Conservation (phyloP, 2,113 vertebrate species). For the Hucho hucho region DNA sequence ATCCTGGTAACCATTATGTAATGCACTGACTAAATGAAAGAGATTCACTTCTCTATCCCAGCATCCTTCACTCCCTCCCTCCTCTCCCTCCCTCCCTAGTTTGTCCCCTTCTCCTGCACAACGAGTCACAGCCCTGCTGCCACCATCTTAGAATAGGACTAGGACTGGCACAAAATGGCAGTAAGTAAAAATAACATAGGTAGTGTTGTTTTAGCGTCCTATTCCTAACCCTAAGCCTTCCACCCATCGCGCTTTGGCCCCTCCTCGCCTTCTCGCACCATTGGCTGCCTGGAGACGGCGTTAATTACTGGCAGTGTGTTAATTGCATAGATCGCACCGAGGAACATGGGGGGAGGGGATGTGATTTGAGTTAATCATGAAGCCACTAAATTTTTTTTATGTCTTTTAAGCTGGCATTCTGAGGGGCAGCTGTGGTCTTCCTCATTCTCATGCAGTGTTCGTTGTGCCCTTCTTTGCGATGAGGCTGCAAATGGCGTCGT, state of each 20-base stretch:
- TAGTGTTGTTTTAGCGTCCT: conserved; percentile 11
- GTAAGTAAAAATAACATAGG: conserved; percentile 51
- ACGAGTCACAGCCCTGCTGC: conserved; percentile 68
- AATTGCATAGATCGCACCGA: conserved; percentile 68
- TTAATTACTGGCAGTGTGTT: conserved; percentile 75
- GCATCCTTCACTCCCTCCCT: conserved; percentile 57
- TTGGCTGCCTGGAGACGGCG: conserved; percentile 64
- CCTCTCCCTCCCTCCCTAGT: conserved; percentile 64
- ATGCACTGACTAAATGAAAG: conserved; percentile 51
- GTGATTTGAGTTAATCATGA: conserved; percentile 55
- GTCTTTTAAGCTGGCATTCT: conserved; percentile 62
- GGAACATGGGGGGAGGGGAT: conserved; percentile 53
- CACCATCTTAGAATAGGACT: conserved; percentile 72
- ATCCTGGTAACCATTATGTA: conserved; percentile 54
- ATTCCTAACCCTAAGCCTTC: conserved; percentile 46
- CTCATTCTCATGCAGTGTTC: conserved; percentile 29
- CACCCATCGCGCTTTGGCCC: conserved; percentile 55
- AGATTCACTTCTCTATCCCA: conserved; percentile 67
- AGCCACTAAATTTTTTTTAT: conserved; percentile 41
- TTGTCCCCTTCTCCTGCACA: conserved; percentile 62
- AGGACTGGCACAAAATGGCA: conserved; percentile 77
- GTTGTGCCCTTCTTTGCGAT: conserved; percentile 32
- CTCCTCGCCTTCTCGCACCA: conserved; percentile 54
- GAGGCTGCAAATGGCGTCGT: conserved; percentile 32
- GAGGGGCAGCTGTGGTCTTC: conserved; percentile 59